Evolutionary conservation across 2,888 invertebrate species (phyloP).

Genomic region (Tyria jacobaeae): DNA sequence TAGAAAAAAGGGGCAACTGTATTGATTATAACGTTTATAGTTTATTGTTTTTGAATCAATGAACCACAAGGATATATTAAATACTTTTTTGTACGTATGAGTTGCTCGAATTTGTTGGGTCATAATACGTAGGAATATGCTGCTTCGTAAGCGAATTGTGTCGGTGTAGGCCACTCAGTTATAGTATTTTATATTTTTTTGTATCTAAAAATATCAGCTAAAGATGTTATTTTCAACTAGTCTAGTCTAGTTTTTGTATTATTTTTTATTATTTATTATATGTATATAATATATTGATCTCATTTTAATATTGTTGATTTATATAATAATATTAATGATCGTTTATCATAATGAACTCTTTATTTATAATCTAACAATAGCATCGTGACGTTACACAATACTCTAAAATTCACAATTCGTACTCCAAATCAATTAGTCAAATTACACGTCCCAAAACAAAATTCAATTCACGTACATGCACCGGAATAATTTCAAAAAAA

Average conservation of each 20-base stretch:
- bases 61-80: not conserved
- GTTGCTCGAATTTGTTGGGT: too few relatives aligned
- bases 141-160: too few relatives aligned
- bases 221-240: too few relatives aligned
- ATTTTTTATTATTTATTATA: too few relatives aligned
- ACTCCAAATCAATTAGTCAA: conserved; percentile 33
- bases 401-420: conserved; percentile 15
- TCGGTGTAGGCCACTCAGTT: too few relatives aligned
- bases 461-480: conserved; percentile 34
- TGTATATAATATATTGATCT: too few relatives aligned
- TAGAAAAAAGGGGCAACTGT: not conserved
- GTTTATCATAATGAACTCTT: not conserved
- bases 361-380: conserved; percentile 12
- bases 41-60: conserved; percentile 14
- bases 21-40: conserved; percentile 7
- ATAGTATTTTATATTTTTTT: too few relatives aligned
- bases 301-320: too few relatives aligned
- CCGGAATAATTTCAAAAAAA: conserved; percentile 41
- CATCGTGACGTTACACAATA: conserved; percentile 10
- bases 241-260: too few relatives aligned
- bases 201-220: too few relatives aligned
- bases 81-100: not conserved
- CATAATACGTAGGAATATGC: too few relatives aligned
- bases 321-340: not conserved
- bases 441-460: conserved; percentile 27